These are phyloP conservation scores for Centrocercus urophasianus DNA, from an alignment of 2,113 vertebrate species.

Conservation along the genomic window DNA sequence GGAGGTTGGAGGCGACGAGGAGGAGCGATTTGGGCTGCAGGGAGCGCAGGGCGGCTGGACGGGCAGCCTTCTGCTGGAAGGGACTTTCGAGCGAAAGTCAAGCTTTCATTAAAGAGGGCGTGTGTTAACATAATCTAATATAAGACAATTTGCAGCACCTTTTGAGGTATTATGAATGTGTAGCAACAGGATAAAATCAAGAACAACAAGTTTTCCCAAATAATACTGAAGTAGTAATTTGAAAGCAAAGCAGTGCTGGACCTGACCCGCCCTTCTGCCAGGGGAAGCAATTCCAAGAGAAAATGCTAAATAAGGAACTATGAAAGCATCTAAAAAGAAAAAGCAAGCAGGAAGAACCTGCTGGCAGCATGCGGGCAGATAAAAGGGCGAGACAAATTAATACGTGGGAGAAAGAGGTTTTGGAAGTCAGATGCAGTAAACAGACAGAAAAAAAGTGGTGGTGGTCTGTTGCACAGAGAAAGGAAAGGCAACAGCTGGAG, in stretches of 20 bases:
- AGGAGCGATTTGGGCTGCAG: not conserved
- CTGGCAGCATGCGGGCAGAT: slow-evolving; percentile 54
- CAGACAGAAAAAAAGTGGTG: not conserved
- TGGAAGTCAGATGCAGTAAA: slow-evolving; percentile 14
- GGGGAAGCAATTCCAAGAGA: slow-evolving; percentile 32
- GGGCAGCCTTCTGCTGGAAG: not conserved
- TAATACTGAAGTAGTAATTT: not conserved
- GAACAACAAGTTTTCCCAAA: slow-evolving; percentile 21
- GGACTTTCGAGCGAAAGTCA: accelerated
- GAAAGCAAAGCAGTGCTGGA: not conserved
- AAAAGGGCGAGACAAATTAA: slow-evolving; percentile 54
- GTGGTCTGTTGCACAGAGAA: not conserved
- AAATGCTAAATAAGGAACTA: slow-evolving; percentile 22
- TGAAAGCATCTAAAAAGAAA: not conserved
- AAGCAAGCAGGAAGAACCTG: slow-evolving; percentile 58
- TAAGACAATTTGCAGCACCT: not conserved
- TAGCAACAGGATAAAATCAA: slow-evolving; percentile 9
- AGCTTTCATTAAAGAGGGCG: slow-evolving; percentile 3
- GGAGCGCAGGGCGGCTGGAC: not conserved
- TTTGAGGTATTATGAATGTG: not conserved
- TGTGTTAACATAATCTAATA: not conserved
- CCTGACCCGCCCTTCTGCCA: not conserved
- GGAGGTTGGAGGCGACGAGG: no score
- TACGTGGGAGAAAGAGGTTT: slow-evolving; percentile 36
- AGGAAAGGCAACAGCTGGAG: not conserved